A percentile compares a stretch with the other conserved stretches of the same genome.
Conservation (phyloP, 2,113 vertebrate species). For the Apodemus sylvaticus region DNA sequence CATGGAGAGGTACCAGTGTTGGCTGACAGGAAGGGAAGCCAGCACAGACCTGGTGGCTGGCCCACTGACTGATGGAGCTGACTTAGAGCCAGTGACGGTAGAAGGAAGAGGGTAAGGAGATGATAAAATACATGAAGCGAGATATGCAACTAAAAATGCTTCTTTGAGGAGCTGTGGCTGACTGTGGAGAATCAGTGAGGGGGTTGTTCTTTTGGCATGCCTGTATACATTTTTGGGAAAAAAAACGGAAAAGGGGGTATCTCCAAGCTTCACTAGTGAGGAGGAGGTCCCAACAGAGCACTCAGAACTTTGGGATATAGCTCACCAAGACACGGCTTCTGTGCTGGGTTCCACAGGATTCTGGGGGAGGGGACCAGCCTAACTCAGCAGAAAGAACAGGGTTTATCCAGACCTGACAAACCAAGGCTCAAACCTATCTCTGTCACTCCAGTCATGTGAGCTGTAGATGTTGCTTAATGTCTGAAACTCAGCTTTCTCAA, state of each 20-base stretch:
- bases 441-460: not conserved
- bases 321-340: not conserved
- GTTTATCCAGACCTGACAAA: not conserved
- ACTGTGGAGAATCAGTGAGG: not conserved
- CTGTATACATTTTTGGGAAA: not conserved
- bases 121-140: not conserved
- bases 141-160: not conserved
- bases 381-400: not conserved
- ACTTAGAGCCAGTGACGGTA: not conserved
- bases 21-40: not conserved
- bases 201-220: not conserved
- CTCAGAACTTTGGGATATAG: not conserved
- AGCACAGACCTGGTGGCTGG: not conserved
- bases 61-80: not conserved
- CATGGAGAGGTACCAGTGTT: not conserved
- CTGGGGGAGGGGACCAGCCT: not conserved
- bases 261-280: not conserved
- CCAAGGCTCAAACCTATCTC: not conserved
- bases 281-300: not conserved
- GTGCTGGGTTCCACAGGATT: not conserved
- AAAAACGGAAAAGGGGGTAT: not conserved
- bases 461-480: not conserved
- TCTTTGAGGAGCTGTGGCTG: not conserved
- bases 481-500: slow-evolving; percentile 55
- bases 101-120: not conserved